A percentile compares a stretch with the other conserved stretches of the same genome.
Conservation (phyloP, 2,797 vertebrate genomes). For the Yasuhikotakia modesta region DNA sequence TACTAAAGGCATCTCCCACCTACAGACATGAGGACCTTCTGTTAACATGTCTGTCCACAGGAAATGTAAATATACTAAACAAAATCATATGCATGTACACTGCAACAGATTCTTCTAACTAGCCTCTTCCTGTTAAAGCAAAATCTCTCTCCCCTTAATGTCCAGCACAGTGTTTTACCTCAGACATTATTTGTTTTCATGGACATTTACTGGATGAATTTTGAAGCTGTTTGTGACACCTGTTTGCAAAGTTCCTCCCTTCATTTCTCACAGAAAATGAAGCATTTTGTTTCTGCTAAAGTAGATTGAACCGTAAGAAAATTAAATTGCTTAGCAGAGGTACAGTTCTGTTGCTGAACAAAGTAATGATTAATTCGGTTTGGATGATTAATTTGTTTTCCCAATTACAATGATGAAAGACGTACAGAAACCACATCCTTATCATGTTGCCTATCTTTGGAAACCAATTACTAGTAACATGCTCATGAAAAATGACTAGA, state of each 20-base stretch:
- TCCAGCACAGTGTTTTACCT: not conserved
- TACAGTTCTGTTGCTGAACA: conserved; percentile 12
- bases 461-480: conserved; percentile 27
- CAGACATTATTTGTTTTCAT: not conserved
- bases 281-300: conserved; percentile 24
- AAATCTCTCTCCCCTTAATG: not conserved
- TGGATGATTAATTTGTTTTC: conserved; percentile 36
- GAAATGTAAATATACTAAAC: not conserved
- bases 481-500: conserved; percentile 22
- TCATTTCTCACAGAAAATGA: conserved; percentile 27
- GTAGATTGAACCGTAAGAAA: conserved; percentile 12
- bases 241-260: not conserved
- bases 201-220: not conserved
- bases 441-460: conserved; percentile 22
- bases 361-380: conserved; percentile 30
- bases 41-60: conserved; percentile 14
- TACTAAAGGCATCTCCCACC: conserved; percentile 4
- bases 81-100: not conserved
- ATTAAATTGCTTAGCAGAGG: conserved; percentile 24
- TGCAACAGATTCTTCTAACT: not conserved
- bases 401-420: conserved; percentile 19
- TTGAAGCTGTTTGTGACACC: not conserved
- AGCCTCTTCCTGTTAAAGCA: not conserved
- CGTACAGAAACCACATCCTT: conserved; percentile 18
- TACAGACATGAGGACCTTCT: not conserved